Evolutionary conservation across 2,797 vertebrate species (phyloP).

Genomic region (Fistularia tabacaria): DNA sequence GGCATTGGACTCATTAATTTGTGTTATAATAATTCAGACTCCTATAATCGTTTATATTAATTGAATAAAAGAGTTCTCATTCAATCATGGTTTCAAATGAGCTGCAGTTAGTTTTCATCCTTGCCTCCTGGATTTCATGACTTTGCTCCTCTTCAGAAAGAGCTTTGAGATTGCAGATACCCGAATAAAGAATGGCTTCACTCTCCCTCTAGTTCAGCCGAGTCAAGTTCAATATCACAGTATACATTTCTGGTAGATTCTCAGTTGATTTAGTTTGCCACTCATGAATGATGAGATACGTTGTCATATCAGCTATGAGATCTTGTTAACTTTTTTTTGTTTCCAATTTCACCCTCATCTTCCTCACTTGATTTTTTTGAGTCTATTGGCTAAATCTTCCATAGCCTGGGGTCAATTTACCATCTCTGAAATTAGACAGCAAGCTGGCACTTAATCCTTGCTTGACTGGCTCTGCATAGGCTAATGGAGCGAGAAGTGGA

Average conservation of each 20-base stretch:
- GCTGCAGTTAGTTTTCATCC: no score
- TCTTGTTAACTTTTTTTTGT: not conserved
- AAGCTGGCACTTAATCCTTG: constrained; percentile 30
- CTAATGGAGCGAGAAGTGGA: constrained; percentile 53
- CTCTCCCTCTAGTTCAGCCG: not conserved
- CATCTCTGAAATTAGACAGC: constrained; percentile 48
- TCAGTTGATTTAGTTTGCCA: not conserved
- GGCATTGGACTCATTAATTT: no score
- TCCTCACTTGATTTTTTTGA: constrained; percentile 18
- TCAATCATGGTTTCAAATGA: not conserved
- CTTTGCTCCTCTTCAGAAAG: no score
- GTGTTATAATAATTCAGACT: no score
- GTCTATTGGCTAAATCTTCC: constrained; percentile 40
- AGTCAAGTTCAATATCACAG: not conserved
- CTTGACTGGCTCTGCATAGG: constrained; percentile 29
- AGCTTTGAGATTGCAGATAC: not conserved
- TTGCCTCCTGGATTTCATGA: not conserved
- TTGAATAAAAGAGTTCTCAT: no score
- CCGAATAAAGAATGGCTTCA: not conserved
- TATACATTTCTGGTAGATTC: no score
- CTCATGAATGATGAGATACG: constrained; percentile 1
- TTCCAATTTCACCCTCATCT: constrained; percentile 10
- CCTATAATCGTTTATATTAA: no score
- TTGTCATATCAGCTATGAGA: not conserved
- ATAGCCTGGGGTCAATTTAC: constrained; percentile 40